Percentiles rank a stretch among this genome's conserved stretches.
Conservation (phyloP, 2,888 invertebrate species). For the Rhimphoctona megacephalus region DNA sequence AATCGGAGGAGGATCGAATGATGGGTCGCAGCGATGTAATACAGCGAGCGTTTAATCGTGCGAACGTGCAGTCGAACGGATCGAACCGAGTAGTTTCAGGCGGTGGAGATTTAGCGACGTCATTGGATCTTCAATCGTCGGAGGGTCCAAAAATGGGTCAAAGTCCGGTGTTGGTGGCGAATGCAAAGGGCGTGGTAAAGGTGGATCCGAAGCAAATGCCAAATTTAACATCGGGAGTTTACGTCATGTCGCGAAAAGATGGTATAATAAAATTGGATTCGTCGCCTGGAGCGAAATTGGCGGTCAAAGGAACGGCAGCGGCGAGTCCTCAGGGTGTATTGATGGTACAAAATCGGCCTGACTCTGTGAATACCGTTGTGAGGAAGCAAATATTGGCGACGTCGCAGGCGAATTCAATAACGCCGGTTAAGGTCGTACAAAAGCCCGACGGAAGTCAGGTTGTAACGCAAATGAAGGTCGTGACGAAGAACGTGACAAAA, state of each 20-base stretch:
- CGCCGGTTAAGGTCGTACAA: conserved; percentile 82
- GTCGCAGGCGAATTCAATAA: conserved; percentile 78
- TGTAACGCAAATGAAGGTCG: conserved; percentile 84
- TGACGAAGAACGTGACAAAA: conserved; percentile 77
- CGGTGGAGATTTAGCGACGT: conserved; percentile 86
- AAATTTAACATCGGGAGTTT: conserved; percentile 88
- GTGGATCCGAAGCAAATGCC: conserved; percentile 91
- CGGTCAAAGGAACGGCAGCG: conserved; percentile 79
- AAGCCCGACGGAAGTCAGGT: conserved; percentile 83
- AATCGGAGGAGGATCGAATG: conserved; percentile 85
- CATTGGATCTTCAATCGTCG: conserved; percentile 84
- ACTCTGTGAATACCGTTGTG: conserved; percentile 78
- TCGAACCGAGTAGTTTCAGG: conserved; percentile 79
- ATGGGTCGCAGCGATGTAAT: conserved; percentile 82
- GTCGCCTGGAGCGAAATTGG: conserved; percentile 85
- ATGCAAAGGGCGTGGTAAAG: conserved; percentile 90
- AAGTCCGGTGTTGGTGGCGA: conserved; percentile 85
- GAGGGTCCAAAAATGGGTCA: conserved; percentile 72
- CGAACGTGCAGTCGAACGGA: conserved; percentile 83
- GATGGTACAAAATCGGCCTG: conserved; percentile 82
- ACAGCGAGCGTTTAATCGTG: conserved; percentile 82
- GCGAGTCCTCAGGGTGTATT: conserved; percentile 77
- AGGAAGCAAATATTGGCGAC: conserved; percentile 82
- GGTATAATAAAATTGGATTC: conserved; percentile 91
- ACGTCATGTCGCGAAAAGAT: conserved; percentile 92